phyloP scores from a whole-genome alignment of 1,140 invertebrate species.

The Vollenhovia emeryi region DNA sequence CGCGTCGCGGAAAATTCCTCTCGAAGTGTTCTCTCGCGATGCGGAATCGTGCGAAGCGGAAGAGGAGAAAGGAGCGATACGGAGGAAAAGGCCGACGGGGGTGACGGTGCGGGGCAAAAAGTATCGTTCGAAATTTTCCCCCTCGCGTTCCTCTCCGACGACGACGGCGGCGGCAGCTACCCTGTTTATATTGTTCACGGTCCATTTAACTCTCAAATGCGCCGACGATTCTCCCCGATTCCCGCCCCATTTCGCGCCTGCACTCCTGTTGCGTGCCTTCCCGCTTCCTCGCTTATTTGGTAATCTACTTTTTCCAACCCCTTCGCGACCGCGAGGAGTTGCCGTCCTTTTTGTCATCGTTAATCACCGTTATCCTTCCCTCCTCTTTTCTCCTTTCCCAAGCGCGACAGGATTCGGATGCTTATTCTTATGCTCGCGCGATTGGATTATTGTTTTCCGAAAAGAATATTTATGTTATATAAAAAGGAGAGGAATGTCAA shows the following conservation, averaged over 20 bases:
- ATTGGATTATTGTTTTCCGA: neutral
- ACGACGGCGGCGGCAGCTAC: neutral
- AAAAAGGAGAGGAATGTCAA: neutral
- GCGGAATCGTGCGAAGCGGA: neutral
- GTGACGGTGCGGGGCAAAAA: slow-evolving; percentile 61
- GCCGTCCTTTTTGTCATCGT: neutral
- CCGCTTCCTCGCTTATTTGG: neutral
- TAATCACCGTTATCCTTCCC: neutral
- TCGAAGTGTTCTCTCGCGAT: slow-evolving; percentile 53
- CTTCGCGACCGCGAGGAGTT: neutral
- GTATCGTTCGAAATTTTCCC: slow-evolving; percentile 43
- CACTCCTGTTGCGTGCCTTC: slow-evolving; percentile 31
- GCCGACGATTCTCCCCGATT: slow-evolving; percentile 68
- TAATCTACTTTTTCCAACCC: slow-evolving; percentile 39
- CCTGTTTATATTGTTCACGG: slow-evolving; percentile 75
- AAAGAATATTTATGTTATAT: neutral
- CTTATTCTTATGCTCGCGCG: neutral
- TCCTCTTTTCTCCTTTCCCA: neutral
- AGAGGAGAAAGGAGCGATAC: slow-evolving; percentile 1
- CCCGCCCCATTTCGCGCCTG: slow-evolving; percentile 37
- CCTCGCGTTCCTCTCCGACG: neutral
- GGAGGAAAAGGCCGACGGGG: neutral
- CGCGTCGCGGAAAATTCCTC: slow-evolving; percentile 60
- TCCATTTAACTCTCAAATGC: slow-evolving; percentile 79
- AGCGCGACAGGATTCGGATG: neutral